Evolutionary conservation across 2,888 invertebrate genomes (phyloP).

Genomic region (Achlya flavicornis): DNA sequence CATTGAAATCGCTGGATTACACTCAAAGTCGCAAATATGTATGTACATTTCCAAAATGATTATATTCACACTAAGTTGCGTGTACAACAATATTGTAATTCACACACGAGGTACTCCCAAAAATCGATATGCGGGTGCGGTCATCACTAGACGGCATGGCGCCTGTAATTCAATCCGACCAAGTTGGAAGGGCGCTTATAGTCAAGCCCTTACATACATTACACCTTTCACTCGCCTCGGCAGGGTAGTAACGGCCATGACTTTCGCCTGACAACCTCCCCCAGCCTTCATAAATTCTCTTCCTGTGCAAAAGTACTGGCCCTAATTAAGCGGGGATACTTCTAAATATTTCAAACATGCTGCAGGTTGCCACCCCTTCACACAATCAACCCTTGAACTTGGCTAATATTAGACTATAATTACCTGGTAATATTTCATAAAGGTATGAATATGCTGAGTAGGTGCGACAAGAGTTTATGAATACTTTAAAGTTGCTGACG

Average conservation of each 20-base stretch:
- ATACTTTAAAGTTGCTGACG: conserved; percentile 1
- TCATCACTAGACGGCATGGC: conserved; percentile 71
- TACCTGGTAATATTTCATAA: conserved; percentile 52
- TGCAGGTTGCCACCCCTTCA: conserved; percentile 32
- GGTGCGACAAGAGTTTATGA: conserved; percentile 19
- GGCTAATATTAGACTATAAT: conserved; percentile 51
- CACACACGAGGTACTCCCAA: conserved; percentile 31
- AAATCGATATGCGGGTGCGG: conserved; percentile 56
- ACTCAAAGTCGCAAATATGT: not conserved
- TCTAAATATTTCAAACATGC: conserved; percentile 61
- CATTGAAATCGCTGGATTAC: not conserved
- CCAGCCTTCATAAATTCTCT: conserved; percentile 58
- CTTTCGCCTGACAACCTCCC: conserved; percentile 55
- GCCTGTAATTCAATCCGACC: conserved; percentile 68
- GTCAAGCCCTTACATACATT: conserved; percentile 63
- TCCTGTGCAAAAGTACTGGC: conserved; percentile 58
- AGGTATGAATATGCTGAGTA: conserved; percentile 31
- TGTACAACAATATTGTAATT: conserved; percentile 29
- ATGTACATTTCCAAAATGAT: conserved; percentile 19
- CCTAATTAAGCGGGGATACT: conserved; percentile 71
- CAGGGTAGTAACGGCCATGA: conserved; percentile 58
- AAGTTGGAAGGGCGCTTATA: conserved; percentile 64
- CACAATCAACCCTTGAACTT: conserved; percentile 47
- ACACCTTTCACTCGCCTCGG: conserved; percentile 55
- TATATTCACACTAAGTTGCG: conserved; percentile 31